A percentile compares a stretch with the other conserved stretches of the same genome.
Evolutionary conservation across 2,797 vertebrate species (phyloP).

Genomic region (Todus mexicanus): DNA sequence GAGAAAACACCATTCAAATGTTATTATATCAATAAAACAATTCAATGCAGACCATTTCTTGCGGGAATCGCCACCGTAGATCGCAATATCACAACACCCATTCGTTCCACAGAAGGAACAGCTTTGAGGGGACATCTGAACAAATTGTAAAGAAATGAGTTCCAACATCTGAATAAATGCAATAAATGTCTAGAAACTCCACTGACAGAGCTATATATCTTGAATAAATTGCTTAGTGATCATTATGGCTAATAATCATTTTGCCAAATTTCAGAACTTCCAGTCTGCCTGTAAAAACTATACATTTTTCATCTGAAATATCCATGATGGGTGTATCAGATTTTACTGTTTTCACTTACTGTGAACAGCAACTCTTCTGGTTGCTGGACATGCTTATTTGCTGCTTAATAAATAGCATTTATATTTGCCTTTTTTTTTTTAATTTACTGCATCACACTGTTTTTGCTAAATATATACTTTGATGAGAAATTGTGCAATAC

Average conservation of each 20-base stretch:
- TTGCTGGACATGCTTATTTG: not conserved
- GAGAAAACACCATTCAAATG: not conserved
- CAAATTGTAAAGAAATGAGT: not conserved
- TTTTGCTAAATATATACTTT: not conserved
- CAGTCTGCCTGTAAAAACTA: not conserved
- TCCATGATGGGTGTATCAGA: too few species aligned
- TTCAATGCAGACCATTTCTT: not conserved
- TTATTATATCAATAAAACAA: too few species aligned
- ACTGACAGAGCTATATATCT: not conserved
- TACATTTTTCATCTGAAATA: not conserved
- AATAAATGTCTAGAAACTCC: not conserved
- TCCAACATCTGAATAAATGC: not conserved
- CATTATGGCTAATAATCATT: not conserved
- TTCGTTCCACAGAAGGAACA: not conserved
- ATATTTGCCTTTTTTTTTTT: not conserved
- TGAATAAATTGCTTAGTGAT: not conserved
- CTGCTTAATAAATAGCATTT: not conserved
- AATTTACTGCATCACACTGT: not conserved
- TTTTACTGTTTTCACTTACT: not conserved
- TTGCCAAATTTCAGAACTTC: not conserved
- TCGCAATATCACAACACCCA: accelerated
- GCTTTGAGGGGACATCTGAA: too few species aligned
- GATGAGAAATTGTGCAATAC: not conserved
- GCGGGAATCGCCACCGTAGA: too few species aligned
- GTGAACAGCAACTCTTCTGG: not conserved